Percentiles rank a stretch among this genome's conserved stretches.
These are phyloP conservation scores for Artemia sinica DNA, from an alignment of 2,888 invertebrate species.

Conservation along the genomic window DNA sequence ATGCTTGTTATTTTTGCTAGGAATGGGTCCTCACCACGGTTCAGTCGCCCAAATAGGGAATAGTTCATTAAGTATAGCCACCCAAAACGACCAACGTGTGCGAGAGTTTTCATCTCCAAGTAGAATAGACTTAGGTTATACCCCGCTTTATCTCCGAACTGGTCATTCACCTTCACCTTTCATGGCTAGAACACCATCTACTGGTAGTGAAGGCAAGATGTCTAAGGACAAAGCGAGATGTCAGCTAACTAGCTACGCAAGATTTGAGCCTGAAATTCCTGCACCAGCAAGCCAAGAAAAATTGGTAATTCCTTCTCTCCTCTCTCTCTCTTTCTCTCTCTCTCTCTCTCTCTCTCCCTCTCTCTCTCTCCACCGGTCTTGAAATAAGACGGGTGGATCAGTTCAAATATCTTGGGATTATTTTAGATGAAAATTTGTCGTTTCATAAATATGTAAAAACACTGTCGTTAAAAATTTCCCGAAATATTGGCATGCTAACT, in stretches of 20 bases:
- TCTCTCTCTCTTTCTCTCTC: too few species aligned
- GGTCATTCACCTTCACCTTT: conserved; percentile 7
- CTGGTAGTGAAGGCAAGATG: neutral
- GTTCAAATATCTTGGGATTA: too few species aligned
- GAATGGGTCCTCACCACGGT: neutral
- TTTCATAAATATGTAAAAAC: too few species aligned
- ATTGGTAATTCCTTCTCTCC: too few species aligned
- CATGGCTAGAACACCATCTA: conserved; percentile 12
- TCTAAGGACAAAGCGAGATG: neutral
- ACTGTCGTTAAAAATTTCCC: too few species aligned
- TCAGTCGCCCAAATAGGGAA: neutral
- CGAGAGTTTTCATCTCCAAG: conserved; percentile 4
- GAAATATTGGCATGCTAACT: too few species aligned
- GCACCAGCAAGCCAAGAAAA: too few species aligned
- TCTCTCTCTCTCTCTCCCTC: too few species aligned
- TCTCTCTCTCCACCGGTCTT: too few species aligned
- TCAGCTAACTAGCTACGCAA: neutral
- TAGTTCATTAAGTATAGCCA: neutral
- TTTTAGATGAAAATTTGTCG: too few species aligned
- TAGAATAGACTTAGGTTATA: conserved; percentile 3
- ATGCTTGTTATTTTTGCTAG: too few species aligned
- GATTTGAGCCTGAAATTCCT: neutral
- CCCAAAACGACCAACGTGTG: neutral
- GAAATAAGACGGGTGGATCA: too few species aligned
- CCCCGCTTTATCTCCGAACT: neutral